These are phyloP conservation scores for Nipponia nippon DNA, from an alignment of 2,113 vertebrate genomes.

Conservation along the genomic window DNA sequence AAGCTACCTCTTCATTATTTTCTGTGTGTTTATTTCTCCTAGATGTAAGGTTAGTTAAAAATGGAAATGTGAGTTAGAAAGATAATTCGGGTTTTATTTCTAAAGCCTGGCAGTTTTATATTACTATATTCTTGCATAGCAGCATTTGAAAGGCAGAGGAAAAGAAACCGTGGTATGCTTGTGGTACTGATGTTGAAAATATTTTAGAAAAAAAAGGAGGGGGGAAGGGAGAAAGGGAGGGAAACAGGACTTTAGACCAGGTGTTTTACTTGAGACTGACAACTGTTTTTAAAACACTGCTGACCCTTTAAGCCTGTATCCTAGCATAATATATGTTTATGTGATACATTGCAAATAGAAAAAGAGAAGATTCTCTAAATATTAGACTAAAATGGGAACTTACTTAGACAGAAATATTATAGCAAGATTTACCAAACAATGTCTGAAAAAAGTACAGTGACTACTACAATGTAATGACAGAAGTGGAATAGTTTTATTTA, in stretches of 20 bases:
- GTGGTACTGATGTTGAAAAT: slow-evolving; percentile 9
- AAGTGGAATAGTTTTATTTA: slow-evolving; percentile 35
- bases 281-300: slow-evolving; percentile 80
- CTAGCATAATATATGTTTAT: slow-evolving; percentile 75
- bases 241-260: slow-evolving; percentile 56
- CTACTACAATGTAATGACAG: slow-evolving; percentile 36
- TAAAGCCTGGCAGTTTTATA: neutral
- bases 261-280: slow-evolving; percentile 79
- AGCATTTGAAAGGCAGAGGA: slow-evolving; percentile 25
- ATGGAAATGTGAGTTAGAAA: neutral
- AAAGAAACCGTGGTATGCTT: neutral
- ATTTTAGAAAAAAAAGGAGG: neutral
- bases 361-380: slow-evolving; percentile 72
- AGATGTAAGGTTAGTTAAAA: slow-evolving; percentile 3
- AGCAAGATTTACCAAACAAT: slow-evolving; percentile 47
- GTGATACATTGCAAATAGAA: slow-evolving; percentile 75
- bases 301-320: slow-evolving; percentile 73
- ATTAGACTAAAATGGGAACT: slow-evolving; percentile 71
- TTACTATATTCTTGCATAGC: neutral
- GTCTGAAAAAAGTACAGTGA: slow-evolving; percentile 26
- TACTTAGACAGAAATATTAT: slow-evolving; percentile 66
- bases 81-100: neutral
- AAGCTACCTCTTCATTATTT: neutral
- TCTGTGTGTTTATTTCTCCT: neutral
- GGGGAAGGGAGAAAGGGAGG: neutral